These are phyloP conservation scores for Mallateleia sp. DNA, from an alignment of 2,888 invertebrate species.

Conservation along the genomic window DNA sequence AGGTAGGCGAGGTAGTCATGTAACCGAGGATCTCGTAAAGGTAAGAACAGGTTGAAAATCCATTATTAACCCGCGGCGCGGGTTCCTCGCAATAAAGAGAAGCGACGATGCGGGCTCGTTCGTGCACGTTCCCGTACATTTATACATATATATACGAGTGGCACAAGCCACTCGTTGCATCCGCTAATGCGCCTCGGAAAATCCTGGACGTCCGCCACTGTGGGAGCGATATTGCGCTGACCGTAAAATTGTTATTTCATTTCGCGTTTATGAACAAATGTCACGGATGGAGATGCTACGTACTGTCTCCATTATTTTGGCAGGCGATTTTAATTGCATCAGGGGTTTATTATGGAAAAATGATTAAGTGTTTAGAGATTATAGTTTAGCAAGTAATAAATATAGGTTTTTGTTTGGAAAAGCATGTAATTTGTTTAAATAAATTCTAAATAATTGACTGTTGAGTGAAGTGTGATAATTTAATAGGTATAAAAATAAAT, in stretches of 20 bases:
- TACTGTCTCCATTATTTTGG: conserved; percentile 9
- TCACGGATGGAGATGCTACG: conserved; percentile 16
- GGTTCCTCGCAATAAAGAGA: conserved; percentile 83
- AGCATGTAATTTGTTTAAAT: too few species aligned
- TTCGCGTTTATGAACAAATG: conserved; percentile 46
- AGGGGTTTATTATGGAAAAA: neutral
- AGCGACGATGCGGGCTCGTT: conserved; percentile 76
- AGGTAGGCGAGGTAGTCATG: conserved; percentile 83
- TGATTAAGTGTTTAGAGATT: too few species aligned
- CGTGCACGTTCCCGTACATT: conserved; percentile 42
- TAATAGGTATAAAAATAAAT: too few species aligned
- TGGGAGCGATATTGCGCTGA: conserved; percentile 32
- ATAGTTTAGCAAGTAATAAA: too few species aligned
- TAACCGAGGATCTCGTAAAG: conserved; percentile 85
- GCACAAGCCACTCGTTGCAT: conserved; percentile 55
- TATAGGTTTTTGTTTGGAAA: too few species aligned
- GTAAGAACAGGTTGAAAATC: conserved; percentile 87
- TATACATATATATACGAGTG: conserved; percentile 53
- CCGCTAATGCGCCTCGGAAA: conserved; percentile 51
- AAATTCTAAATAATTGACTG: too few species aligned
- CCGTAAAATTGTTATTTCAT: conserved; percentile 48
- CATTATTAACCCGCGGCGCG: conserved; percentile 85
- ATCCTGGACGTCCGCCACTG: conserved; percentile 46
- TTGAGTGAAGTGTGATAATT: too few species aligned
- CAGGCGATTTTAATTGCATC: neutral